phyloP scores from a whole-genome alignment of 2,888 invertebrate genomes.

The Himalopsyche japonica region DNA sequence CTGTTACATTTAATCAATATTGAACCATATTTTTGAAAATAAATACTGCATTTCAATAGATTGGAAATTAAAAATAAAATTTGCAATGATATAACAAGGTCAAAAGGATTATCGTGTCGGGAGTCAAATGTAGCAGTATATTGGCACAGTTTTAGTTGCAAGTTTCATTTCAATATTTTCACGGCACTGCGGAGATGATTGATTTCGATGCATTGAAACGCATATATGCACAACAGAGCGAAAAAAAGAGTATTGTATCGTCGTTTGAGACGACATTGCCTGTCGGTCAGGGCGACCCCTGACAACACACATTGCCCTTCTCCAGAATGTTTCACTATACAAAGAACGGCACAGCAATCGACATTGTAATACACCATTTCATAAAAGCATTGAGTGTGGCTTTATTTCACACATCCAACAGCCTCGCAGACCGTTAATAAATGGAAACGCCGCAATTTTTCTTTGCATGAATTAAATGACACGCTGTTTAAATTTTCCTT shows the following conservation, averaged over 20 bases:
- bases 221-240: conserved; percentile 37
- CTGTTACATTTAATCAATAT: background rate
- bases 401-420: too few species aligned
- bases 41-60: background rate
- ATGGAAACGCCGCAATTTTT: too few species aligned
- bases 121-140: background rate
- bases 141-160: background rate
- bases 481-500: too few species aligned
- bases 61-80: background rate
- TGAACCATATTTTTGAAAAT: background rate
- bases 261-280: conserved; percentile 19
- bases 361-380: background rate
- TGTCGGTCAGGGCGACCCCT: conserved; percentile 1
- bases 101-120: too few species aligned
- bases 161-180: background rate
- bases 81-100: background rate
- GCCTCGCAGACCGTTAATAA: too few species aligned
- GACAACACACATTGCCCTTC: background rate
- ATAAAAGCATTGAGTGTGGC: background rate
- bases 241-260: background rate
- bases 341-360: background rate
- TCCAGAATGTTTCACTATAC: background rate
- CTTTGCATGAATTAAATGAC: too few species aligned
- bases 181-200: background rate
- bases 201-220: conserved; percentile 30